Evolutionary conservation across 2,797 vertebrate genomes (phyloP).

Genomic region (Scarus forsteni): DNA sequence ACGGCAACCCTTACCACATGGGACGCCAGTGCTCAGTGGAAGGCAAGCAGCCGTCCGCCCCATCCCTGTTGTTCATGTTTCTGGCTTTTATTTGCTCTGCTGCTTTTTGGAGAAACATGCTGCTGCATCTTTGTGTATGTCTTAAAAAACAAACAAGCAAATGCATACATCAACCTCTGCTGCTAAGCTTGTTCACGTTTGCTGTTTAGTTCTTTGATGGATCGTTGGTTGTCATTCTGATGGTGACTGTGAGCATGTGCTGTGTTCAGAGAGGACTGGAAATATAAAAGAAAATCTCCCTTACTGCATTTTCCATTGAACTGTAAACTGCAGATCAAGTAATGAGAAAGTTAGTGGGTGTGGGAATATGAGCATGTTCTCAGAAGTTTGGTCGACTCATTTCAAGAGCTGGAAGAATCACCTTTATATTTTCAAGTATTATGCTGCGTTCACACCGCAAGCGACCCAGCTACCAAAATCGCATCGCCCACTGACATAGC

Average conservation of each 20-base stretch:
- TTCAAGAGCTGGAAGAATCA: neutral
- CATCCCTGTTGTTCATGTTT: conserved; percentile 73
- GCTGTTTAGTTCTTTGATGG: conserved; percentile 43
- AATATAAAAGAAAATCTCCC: conserved; percentile 1
- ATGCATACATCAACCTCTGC: conserved; percentile 60
- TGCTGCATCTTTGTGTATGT: conserved; percentile 60
- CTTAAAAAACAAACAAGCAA: conserved; percentile 38
- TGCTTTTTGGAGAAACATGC: conserved; percentile 72
- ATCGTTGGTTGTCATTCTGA: conserved; percentile 36
- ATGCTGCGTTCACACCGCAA: too few relatives aligned
- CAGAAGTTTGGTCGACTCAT: neutral
- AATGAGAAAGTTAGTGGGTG: neutral
- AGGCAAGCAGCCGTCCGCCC: conserved; percentile 93
- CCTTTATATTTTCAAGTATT: too few relatives aligned
- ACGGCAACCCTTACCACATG: conserved; percentile 98
- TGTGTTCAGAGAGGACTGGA: neutral
- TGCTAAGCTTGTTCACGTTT: conserved; percentile 57
- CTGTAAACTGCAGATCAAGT: neutral
- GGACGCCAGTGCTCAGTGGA: conserved; percentile 99
- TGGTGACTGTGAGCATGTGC: conserved; percentile 1
- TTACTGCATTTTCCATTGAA: neutral
- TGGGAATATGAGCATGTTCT: neutral
- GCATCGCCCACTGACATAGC: too few relatives aligned
- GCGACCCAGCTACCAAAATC: too few relatives aligned
- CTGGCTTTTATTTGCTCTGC: conserved; percentile 78